These are phyloP conservation scores for Motacilla alba DNA, from an alignment of 2,113 vertebrate species.

Conservation along the genomic window DNA sequence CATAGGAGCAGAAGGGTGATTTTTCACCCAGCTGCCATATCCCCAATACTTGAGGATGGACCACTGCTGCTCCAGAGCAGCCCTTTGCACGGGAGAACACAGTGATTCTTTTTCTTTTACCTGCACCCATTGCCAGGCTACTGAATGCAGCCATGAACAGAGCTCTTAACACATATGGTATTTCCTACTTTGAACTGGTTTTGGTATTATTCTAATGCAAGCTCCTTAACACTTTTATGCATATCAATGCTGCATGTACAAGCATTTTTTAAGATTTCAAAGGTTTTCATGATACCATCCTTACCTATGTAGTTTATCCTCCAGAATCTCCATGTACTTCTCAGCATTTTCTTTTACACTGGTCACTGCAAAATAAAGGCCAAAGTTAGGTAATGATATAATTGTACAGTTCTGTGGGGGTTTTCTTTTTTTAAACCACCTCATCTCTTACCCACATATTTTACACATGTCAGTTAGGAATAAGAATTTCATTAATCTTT, in stretches of 20 bases:
- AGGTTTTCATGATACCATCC: neutral
- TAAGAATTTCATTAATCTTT: neutral
- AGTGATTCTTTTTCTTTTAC: neutral
- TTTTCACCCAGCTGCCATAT: neutral
- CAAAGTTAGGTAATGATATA: neutral
- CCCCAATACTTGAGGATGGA: neutral
- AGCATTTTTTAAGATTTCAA: neutral
- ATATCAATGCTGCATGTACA: neutral
- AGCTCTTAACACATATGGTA: fast-evolving
- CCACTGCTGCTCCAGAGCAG: neutral
- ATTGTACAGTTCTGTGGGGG: neutral
- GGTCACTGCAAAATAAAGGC: conserved; percentile 73
- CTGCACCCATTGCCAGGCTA: neutral
- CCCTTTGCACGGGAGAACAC: fast-evolving
- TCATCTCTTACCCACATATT: neutral
- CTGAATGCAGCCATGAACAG: neutral
- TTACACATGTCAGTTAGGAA: neutral
- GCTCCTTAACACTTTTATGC: neutral
- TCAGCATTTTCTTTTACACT: conserved; percentile 75
- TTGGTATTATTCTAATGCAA: neutral
- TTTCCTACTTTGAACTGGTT: neutral
- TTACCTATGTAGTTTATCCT: conserved; percentile 83
- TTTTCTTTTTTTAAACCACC: neutral
- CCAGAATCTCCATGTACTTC: conserved; percentile 81
- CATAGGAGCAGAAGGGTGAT: neutral